These are phyloP conservation scores for Helarctos malayanus DNA, from an alignment of 2,797 vertebrate genomes.

Conservation along the genomic window DNA sequence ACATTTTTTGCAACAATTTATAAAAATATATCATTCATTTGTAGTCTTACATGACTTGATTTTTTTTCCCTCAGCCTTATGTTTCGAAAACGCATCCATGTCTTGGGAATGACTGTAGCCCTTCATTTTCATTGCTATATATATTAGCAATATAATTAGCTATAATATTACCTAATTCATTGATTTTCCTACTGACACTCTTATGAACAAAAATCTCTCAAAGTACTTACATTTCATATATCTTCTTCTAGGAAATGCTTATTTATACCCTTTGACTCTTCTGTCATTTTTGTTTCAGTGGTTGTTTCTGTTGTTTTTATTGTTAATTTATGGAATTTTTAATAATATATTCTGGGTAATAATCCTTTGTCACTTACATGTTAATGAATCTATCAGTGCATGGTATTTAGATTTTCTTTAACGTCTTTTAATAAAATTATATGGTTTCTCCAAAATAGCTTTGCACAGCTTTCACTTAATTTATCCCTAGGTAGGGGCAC, in stretches of 20 bases:
- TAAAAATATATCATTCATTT: neutral
- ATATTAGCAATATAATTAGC: no score
- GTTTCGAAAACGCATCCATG: neutral
- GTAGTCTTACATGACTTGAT: neutral
- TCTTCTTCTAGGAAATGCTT: neutral
- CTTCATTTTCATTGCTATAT: neutral
- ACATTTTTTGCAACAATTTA: neutral
- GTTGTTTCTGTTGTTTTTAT: neutral
- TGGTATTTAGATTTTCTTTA: neutral
- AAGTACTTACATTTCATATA: neutral
- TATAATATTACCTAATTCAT: neutral
- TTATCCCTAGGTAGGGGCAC: neutral
- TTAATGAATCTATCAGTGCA: neutral
- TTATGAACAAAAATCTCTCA: neutral
- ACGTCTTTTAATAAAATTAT: slow-evolving; percentile 16
- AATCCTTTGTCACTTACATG: neutral
- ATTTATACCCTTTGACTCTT: neutral
- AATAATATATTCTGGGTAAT: neutral
- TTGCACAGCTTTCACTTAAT: neutral
- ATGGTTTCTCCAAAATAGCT: neutral
- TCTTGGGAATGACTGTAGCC: neutral
- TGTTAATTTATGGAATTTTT: neutral
- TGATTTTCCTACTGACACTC: neutral
- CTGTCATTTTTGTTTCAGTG: neutral
- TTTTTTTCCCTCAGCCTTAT: neutral